Evolutionary conservation across 2,888 invertebrate genomes (phyloP).

Genomic region (Oscheius onirici): DNA sequence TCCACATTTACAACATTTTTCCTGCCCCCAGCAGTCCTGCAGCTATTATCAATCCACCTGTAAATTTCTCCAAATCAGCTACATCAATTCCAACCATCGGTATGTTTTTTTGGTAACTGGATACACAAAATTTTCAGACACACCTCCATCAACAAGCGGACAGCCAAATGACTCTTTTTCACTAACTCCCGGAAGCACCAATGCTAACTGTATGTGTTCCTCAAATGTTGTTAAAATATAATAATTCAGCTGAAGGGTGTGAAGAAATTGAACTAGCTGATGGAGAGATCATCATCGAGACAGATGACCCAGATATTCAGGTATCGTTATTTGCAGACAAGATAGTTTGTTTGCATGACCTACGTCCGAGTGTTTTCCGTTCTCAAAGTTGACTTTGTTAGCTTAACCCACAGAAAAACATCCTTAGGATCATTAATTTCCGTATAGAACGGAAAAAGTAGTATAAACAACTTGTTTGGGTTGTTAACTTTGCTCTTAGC

Average conservation of each 20-base stretch:
- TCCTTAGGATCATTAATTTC: too few relatives aligned
- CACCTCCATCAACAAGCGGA: slow-evolving; percentile 6
- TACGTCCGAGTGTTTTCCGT: too few relatives aligned
- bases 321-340: too few relatives aligned
- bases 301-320: slow-evolving; percentile 29
- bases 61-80: not conserved
- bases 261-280: not conserved
- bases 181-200: slow-evolving; percentile 4
- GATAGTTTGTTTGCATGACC: too few relatives aligned
- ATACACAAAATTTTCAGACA: not conserved
- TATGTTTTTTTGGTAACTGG: not conserved
- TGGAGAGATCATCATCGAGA: slow-evolving; percentile 20
- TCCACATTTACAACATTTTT: slow-evolving; percentile 1
- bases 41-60: not conserved
- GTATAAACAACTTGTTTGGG: too few relatives aligned
- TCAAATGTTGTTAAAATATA: too few relatives aligned
- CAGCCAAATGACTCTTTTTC: not conserved
- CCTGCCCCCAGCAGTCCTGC: not conserved
- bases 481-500: too few relatives aligned
- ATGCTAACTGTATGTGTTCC: not conserved
- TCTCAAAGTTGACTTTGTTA: too few relatives aligned
- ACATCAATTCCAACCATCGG: not conserved
- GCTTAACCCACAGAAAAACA: too few relatives aligned
- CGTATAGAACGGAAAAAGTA: too few relatives aligned
- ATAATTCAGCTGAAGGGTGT: not conserved